Conservation (phyloP, 2,797 vertebrate genomes). For the Arnoldichthys spilopterus region DNA sequence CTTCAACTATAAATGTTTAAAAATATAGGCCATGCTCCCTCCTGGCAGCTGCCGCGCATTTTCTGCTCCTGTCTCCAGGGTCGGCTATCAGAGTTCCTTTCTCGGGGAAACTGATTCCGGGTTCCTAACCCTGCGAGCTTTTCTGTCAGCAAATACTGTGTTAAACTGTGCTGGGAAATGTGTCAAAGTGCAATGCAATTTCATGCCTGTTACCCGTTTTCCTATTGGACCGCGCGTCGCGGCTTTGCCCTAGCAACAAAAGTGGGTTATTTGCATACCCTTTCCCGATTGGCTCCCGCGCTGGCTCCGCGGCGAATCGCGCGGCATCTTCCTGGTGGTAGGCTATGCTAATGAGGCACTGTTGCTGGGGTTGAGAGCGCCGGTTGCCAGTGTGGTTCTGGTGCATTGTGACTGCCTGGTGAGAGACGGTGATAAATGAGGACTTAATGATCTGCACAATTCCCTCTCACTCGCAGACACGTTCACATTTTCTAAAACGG, state of each 20-base stretch:
- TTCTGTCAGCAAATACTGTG: constrained; percentile 65
- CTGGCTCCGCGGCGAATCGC: constrained; percentile 86
- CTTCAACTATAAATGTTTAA: constrained; percentile 54
- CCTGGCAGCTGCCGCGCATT: constrained; percentile 50
- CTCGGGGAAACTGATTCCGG: constrained; percentile 58
- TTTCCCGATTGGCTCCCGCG: constrained; percentile 86
- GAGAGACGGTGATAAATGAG: constrained; percentile 86
- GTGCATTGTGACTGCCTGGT: constrained; percentile 86
- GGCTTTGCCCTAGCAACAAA: constrained; percentile 98
- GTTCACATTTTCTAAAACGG: constrained; percentile 69
- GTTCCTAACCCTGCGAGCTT: constrained; percentile 61
- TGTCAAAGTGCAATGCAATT: constrained; percentile 98
- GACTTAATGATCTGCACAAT: constrained; percentile 85
- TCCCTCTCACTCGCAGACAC: constrained; percentile 82
- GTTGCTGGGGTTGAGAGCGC: constrained; percentile 96
- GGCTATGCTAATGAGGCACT: constrained; percentile 99
- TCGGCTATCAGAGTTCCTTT: constrained; percentile 56
- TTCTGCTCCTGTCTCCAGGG: constrained; percentile 55
- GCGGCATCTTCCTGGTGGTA: constrained; percentile 88
- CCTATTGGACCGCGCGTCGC: constrained; percentile 93
- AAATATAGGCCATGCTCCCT: constrained; percentile 59
- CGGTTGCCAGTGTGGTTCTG: constrained; percentile 79
- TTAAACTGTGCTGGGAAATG: constrained; percentile 80
- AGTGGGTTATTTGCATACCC: constrained; percentile 96
- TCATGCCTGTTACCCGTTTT: constrained; percentile 99